Base-by-base conservation (phyloP, 2,797 vertebrate genomes). In the Molossus alvarezi region DNA sequence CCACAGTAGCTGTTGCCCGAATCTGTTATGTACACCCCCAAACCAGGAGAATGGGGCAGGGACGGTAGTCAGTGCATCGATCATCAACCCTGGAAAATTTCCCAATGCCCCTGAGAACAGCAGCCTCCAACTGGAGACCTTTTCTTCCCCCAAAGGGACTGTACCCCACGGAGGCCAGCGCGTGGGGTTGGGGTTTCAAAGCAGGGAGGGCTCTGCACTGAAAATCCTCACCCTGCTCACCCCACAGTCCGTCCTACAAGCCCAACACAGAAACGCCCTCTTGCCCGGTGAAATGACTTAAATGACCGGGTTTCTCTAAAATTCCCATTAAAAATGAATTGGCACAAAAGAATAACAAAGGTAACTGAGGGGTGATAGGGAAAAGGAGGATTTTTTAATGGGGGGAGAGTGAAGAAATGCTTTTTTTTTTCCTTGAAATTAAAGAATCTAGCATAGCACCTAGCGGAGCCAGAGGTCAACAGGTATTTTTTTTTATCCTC, bases 291-390 rank as follows among this genome's bases (percentile, higher is more conserved):
- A 87, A 60, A 71, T 20, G 53, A 21, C 29, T 64, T 69, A 90
- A 58, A 37, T 37, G 48, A 14, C 25, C 65, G 64, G n/a, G 9
- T 95, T 90, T 95, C 51, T 18, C 64, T 17, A 41, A 53, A 73
- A 71, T 29, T 33, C 45, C 23, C 11, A 25, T 69, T 62, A 60
- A 73, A 96, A 80, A 84, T 15, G 88, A 88, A n/a, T 17, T 92
- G 67, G 48, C 14, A 20, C 27, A 88, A 48, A 41, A 86, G 55
- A 91, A 77, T 55, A 25, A 64, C 9, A 23, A n/a, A 23, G 69
- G 89, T 15, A 80, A 5, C 51, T 33, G 25, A 82, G 51, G 29
- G 25, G 21, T 51, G 51, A 29, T 7, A 8, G 6, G 15, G 14
- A 37, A 89, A 14, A 15, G 21, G 14, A 75, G 20, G 18, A n/a